A percentile compares a stretch with the other conserved stretches of the same genome.
phyloP scores from a whole-genome alignment of 2,113 vertebrate species.

The Indicator maculatus region DNA sequence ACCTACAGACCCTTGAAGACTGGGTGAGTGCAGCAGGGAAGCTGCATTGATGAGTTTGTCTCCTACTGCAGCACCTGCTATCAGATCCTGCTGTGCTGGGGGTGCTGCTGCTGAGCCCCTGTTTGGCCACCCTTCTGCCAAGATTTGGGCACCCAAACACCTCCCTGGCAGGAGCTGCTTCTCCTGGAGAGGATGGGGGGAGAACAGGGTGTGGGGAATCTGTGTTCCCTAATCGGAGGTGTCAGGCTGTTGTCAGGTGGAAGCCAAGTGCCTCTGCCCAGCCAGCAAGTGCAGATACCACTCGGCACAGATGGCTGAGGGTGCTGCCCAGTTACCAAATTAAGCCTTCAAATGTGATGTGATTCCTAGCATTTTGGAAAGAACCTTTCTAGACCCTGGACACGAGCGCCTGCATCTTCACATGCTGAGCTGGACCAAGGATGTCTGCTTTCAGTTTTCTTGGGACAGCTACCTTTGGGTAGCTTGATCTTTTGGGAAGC shows the following conservation, averaged over 20 bases:
- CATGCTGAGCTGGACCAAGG: fast-evolving
- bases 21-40: not conserved
- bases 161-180: not conserved
- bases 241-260: slow-evolving; percentile 36
- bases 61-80: not conserved
- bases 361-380: slow-evolving; percentile 3
- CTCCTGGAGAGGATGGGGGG: not conserved
- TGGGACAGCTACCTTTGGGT: not conserved
- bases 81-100: not conserved
- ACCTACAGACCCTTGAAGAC: not conserved
- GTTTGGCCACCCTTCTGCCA: not conserved
- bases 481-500: not conserved
- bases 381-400: not conserved
- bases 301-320: slow-evolving; percentile 45
- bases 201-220: not conserved
- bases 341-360: slow-evolving; percentile 32
- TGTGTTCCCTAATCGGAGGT: slow-evolving; percentile 29
- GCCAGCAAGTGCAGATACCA: not conserved
- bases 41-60: not conserved
- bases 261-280: slow-evolving; percentile 48
- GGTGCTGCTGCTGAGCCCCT: not conserved
- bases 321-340: slow-evolving; percentile 49
- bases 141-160: not conserved
- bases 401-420: fast-evolving
- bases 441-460: not conserved